Evolutionary conservation across 2,797 vertebrate species (phyloP), one percentile per base, ranked within the genome.

Genomic region (Thalassophryne amazonica): DNA sequence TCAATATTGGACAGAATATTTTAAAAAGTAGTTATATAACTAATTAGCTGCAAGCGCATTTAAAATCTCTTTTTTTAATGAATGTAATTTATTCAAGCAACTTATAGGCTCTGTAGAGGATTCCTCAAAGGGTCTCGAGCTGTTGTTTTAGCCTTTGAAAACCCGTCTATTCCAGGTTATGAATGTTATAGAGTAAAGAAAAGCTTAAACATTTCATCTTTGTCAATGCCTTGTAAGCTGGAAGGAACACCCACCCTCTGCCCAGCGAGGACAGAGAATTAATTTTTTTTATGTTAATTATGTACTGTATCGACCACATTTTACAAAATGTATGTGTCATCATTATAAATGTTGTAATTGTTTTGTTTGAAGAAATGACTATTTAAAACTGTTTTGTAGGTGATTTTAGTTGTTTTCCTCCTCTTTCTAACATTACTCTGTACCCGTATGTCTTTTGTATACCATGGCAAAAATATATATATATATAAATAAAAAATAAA

Each of bases 81-180:
- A 92, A 92, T 92, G 89, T 91, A 91, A 90, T 84, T 91, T 90
- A 90, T 90, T 85, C 76, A 86, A 78, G 54, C 66, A 54, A 77
- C 74, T 78, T 85, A n/a, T n/a, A 78, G 66, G 65, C 69, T 85
- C 69, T 68, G 67, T 54, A 73, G 45, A 42, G 50, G 64, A 66
- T 77, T 84, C 68, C 64, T 84, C 29, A 52, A 60, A 73, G 69
- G 76, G 57, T 73, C 60, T 70, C 23, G 36, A 52, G 47, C 49
- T 54, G 54, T 84, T 43, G 58, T 51, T 25, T 76, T 78, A 78
- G 78, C 78, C 76, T 76, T 53, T 49, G 62, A 83, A 74, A 72
- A 83, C 72, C 60, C 12, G 60, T 79, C 66, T 69, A 51, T 78
- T 79, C 69, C 56, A 68, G 60, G 70, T 62, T 80, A 63, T 31